Percentiles rank a stretch among this genome's conserved stretches.
Evolutionary conservation across 2,113 vertebrate genomes (phyloP).

Genomic region (Cichladusa arquata): DNA sequence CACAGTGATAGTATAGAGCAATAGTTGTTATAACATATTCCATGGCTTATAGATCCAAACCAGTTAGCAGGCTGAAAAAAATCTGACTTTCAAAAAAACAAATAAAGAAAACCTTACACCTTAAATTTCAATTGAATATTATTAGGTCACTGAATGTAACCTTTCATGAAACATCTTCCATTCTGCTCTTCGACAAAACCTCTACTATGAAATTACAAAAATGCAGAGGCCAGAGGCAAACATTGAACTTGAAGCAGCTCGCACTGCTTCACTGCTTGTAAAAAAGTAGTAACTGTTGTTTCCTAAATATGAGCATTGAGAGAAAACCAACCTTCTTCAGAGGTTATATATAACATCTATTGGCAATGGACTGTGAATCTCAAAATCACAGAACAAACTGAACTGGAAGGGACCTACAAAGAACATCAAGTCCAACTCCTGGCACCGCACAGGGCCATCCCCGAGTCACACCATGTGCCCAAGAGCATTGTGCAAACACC

Average conservation of each 20-base stretch:
- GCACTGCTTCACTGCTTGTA: no score
- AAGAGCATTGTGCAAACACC: not conserved
- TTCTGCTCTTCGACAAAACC: not conserved
- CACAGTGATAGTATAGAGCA: not conserved
- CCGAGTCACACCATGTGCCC: not conserved
- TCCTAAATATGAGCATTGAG: not conserved
- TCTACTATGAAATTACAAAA: not conserved
- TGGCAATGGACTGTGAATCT: not conserved
- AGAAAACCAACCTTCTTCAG: not conserved
- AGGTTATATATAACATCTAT: not conserved
- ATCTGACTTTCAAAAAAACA: not conserved
- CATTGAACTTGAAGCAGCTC: not conserved
- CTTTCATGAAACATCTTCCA: not conserved
- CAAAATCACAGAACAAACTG: not conserved
- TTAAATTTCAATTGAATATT: not conserved
- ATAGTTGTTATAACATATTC: not conserved
- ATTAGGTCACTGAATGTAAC: not conserved
- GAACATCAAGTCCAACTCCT: not conserved
- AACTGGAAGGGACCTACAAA: not conserved
- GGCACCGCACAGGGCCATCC: not conserved
- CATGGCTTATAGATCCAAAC: not conserved
- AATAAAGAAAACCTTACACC: not conserved
- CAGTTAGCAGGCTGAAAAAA: not conserved
- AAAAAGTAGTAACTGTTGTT: not conserved
- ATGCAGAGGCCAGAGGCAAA: not conserved